Evolutionary conservation across 2,888 invertebrate species (phyloP), one percentile per base, ranked within the genome.

Genomic region (Branchinecta sandiegonensis): DNA sequence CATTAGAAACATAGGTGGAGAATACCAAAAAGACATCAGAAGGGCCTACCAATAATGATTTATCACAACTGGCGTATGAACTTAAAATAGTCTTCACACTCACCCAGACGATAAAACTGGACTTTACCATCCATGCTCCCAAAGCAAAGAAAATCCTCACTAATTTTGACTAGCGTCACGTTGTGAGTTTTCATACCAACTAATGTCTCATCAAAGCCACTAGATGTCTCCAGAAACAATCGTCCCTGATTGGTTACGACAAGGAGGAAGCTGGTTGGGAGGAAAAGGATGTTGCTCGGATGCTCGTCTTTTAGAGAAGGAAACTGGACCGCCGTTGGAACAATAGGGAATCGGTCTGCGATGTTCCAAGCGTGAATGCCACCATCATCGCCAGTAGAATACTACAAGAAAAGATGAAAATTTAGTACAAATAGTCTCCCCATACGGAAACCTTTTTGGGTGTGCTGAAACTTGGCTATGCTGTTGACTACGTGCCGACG

Each of bases 371-470:
- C 63, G 23, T 17, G 23, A 10, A 56, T 10, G 2, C 63, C 63
- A 9, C 63, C 63, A 10, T 56, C 63, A 56, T 56, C 63, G 23
- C 63, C 63, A 56, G 14, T 56, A 23, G 63, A 56, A 56, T 56
- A 56, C 63, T 56, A 56, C 12, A 56, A 10, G 23, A 56, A 37
- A 37, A 37, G 37, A 37, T 37, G 23, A 23, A 37, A 37, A 37
- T 37, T 4, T 37, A 37, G 37, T 37, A 37, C 23, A 2, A 37
- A 37, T 4, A 37, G 37, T 37, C 37, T 37, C 37, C 37, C 37
- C 37, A 37, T 37, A 37, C 5, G 37, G 23, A 37, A 37, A 5
- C 5, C 2, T 37, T 23, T 23, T 3, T 23, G 23, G 23, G 3
- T 23, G 23, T 23, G 23, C 23, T 23, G 23, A 23, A 23, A 23